Percentiles rank a stretch among this genome's conserved stretches.
phyloP scores from a whole-genome alignment of 2,888 invertebrate genomes.

The Eupelmus urozonus region DNA sequence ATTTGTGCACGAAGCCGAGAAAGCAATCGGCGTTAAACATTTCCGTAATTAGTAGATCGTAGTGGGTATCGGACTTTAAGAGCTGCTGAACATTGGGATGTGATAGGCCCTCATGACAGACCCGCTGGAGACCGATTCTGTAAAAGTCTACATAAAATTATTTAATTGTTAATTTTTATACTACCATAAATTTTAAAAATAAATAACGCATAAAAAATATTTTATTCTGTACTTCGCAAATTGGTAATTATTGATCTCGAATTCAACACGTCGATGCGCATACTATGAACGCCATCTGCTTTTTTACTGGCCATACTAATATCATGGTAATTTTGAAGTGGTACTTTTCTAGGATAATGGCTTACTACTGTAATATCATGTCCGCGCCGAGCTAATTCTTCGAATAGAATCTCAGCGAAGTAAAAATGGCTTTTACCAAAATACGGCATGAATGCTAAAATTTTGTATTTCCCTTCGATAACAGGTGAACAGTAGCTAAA shows the following conservation, averaged over 20 bases:
- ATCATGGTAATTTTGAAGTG: constrained; percentile 81
- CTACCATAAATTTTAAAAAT: neutral
- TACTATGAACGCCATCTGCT: constrained; percentile 22
- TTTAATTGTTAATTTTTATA: neutral
- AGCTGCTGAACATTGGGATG: constrained; percentile 72
- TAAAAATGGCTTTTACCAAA: constrained; percentile 85
- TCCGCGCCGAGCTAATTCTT: constrained; percentile 81
- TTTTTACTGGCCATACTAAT: constrained; percentile 76
- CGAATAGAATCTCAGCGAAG: constrained; percentile 81
- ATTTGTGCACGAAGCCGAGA: constrained; percentile 81
- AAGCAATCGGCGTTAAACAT: constrained; percentile 86
- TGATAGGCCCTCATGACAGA: constrained; percentile 75
- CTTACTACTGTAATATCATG: constrained; percentile 85
- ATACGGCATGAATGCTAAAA: constrained; percentile 84
- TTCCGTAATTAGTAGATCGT: constrained; percentile 85
- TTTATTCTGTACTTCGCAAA: neutral
- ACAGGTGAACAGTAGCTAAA: neutral
- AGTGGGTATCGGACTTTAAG: constrained; percentile 68
- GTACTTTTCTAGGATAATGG: constrained; percentile 79
- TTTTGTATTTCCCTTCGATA: constrained; percentile 70
- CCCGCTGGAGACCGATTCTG: neutral
- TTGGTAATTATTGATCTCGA: neutral
- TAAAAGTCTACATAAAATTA: constrained; percentile 21
- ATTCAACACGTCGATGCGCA: constrained; percentile 51
- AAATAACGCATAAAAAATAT: neutral